phyloP scores from a whole-genome alignment of 2,797 vertebrate species.

The Ceryle rudis region DNA sequence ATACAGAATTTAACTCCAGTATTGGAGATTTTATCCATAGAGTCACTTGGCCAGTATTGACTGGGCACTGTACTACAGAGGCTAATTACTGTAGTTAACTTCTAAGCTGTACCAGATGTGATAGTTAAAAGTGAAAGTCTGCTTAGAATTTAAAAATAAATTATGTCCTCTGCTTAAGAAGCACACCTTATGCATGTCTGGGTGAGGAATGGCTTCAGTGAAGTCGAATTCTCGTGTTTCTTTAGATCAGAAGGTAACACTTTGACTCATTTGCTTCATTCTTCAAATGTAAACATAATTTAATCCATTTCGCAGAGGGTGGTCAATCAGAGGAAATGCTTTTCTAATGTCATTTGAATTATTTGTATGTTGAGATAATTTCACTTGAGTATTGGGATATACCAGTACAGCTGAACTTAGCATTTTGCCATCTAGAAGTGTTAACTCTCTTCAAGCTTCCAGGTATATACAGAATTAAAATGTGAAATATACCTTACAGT shows the following conservation, averaged over 20 bases:
- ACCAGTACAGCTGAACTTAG: not conserved
- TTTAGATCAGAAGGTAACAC: not conserved
- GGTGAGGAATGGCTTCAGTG: not conserved
- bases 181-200: rapidly evolving
- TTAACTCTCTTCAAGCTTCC: not conserved
- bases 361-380: not conserved
- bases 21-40: not conserved
- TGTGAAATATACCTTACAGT: too few species aligned
- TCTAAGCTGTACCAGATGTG: not conserved
- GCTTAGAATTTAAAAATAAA: not conserved
- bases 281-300: not conserved
- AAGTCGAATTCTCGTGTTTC: not conserved
- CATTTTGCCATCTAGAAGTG: not conserved
- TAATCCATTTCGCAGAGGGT: not conserved
- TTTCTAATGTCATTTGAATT: not conserved
- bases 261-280: not conserved
- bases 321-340: rapidly evolving
- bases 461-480: not conserved
- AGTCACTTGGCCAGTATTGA: not conserved
- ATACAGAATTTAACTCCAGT: not conserved
- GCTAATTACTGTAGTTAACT: not conserved
- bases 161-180: not conserved
- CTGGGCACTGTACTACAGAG: not conserved
- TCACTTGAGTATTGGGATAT: not conserved
- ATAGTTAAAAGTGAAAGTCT: not conserved